Evolutionary conservation across 1,140 invertebrate species (phyloP).

Genomic region (Eupristina koningsbergeri): DNA sequence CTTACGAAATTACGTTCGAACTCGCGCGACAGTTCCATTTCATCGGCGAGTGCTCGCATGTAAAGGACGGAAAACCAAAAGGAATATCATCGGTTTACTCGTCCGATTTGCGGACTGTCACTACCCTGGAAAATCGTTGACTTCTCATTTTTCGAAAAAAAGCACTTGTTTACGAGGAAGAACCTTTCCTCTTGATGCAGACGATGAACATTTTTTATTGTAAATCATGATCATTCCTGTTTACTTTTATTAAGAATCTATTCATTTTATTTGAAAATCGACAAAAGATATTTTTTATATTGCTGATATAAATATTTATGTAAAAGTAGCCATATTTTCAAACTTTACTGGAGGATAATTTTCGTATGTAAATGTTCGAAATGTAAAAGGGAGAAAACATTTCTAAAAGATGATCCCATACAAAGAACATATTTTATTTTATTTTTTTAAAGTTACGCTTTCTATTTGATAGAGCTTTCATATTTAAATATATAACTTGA

Average conservation of each 20-base stretch:
- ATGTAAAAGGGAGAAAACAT: too few relatives aligned
- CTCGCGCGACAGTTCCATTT: conserved; percentile 2
- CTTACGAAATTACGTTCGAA: conserved; percentile 2
- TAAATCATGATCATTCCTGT: not conserved
- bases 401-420: too few relatives aligned
- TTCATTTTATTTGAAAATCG: not conserved
- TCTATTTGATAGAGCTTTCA: too few relatives aligned
- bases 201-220: not conserved
- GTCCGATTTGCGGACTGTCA: too few relatives aligned
- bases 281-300: not conserved
- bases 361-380: too few relatives aligned
- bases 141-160: too few relatives aligned
- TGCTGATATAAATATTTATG: not conserved
- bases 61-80: not conserved
- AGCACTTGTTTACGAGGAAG: not conserved
- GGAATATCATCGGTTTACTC: not conserved
- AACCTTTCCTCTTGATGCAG: not conserved
- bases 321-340: not conserved
- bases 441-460: too few relatives aligned
- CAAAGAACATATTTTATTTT: too few relatives aligned
- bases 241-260: not conserved
- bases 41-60: too few relatives aligned
- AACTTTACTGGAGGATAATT: too few relatives aligned
- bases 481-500: too few relatives aligned
- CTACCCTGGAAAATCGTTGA: too few relatives aligned